Percentiles rank a stretch among this genome's conserved stretches.
Evolutionary conservation across 2,888 invertebrate genomes (phyloP).

Genomic region (Perithous albicinctus): DNA sequence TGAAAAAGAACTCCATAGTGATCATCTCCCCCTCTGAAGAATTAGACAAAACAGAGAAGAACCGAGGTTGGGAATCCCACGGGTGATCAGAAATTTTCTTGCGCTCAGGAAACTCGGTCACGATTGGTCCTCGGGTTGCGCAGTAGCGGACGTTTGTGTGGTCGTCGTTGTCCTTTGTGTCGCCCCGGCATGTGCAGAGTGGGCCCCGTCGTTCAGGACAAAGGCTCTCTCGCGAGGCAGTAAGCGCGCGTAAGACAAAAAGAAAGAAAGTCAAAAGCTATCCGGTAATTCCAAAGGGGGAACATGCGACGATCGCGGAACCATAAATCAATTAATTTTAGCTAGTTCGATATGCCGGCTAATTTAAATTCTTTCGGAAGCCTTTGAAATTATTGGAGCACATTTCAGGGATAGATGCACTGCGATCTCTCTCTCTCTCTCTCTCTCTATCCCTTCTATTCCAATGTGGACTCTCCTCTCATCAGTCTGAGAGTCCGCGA

Average conservation of each 20-base stretch:
- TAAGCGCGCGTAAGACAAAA: slow-evolving; percentile 66
- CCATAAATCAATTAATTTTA: slow-evolving; percentile 85
- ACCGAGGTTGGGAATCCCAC: slow-evolving; percentile 52
- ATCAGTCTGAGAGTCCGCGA: slow-evolving; percentile 42
- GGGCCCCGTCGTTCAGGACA: slow-evolving; percentile 51
- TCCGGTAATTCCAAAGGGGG: background rate
- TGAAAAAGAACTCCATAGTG: too few relatives aligned
- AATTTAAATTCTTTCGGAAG: slow-evolving; percentile 84
- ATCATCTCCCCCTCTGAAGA: slow-evolving; percentile 8
- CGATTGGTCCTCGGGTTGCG: slow-evolving; percentile 57
- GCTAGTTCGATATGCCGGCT: slow-evolving; percentile 82
- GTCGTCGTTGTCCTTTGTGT: slow-evolving; percentile 53
- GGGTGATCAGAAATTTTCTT: slow-evolving; percentile 62
- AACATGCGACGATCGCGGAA: slow-evolving; percentile 73
- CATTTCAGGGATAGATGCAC: slow-evolving; percentile 67
- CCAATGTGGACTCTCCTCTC: too few relatives aligned
- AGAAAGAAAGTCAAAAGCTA: slow-evolving; percentile 8
- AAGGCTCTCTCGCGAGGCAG: slow-evolving; percentile 58
- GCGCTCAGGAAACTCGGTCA: slow-evolving; percentile 62
- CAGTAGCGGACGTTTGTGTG: slow-evolving; percentile 20
- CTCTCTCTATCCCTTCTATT: too few relatives aligned
- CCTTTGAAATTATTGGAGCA: slow-evolving; percentile 77
- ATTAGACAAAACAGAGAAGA: slow-evolving; percentile 54
- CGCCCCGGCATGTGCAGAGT: slow-evolving; percentile 31
- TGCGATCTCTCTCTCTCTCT: slow-evolving; percentile 35